Conservation (phyloP, 1,140 invertebrate species). For the Drosophila ambigua region DNA sequence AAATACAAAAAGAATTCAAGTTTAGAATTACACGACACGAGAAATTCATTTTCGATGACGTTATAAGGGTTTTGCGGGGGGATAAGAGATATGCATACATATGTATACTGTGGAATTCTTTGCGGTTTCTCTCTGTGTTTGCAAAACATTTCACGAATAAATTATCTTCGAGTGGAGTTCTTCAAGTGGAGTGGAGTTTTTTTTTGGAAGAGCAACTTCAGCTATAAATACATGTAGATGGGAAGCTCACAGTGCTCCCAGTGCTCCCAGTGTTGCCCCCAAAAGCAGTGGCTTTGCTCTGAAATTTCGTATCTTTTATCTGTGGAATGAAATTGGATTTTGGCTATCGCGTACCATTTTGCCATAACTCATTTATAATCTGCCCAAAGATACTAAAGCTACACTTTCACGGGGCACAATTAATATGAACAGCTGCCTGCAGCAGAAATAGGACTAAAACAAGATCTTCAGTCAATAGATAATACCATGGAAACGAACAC, state of each 20-base stretch:
- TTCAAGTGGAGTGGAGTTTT: background rate
- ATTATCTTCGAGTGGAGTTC: slow-evolving; percentile 15
- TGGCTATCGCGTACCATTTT: background rate
- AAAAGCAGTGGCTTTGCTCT: too few relatives aligned
- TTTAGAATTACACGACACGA: slow-evolving; percentile 63
- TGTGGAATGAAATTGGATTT: background rate
- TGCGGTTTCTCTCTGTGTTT: slow-evolving; percentile 26
- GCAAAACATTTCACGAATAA: slow-evolving; percentile 47
- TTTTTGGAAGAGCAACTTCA: slow-evolving; percentile 1
- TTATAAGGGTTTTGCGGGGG: slow-evolving; percentile 18
- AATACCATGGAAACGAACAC: too few relatives aligned
- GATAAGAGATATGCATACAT: slow-evolving; percentile 10
- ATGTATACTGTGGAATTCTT: slow-evolving; percentile 14
- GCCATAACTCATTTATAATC: background rate
- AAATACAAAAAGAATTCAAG: slow-evolving; percentile 20
- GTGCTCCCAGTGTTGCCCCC: too few relatives aligned
- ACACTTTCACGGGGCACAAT: too few relatives aligned
- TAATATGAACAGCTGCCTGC: too few relatives aligned
- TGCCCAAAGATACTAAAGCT: background rate
- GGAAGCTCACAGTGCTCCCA: too few relatives aligned
- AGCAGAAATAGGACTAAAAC: too few relatives aligned
- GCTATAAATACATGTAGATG: too few relatives aligned
- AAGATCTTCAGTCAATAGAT: too few relatives aligned
- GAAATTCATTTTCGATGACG: slow-evolving; percentile 70
- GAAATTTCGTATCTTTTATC: too few relatives aligned